A percentile compares a stretch with the other conserved stretches of the same genome.
Evolutionary conservation across 2,113 vertebrate species (phyloP).

Genomic region (Aspiorhynchus laticeps): DNA sequence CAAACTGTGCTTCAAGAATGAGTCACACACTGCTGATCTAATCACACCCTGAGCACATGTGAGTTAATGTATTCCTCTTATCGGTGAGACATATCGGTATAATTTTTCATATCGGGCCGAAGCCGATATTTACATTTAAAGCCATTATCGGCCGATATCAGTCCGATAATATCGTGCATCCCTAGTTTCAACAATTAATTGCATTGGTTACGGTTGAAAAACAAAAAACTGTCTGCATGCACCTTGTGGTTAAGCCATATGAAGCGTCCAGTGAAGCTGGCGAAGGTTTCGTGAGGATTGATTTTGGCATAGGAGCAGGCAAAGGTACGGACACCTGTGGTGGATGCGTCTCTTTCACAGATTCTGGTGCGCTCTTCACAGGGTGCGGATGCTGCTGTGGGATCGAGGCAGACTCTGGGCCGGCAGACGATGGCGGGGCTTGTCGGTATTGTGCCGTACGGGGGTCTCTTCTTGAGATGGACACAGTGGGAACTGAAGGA

Average conservation of each 20-base stretch:
- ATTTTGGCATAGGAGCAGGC: slow-evolving; percentile 79
- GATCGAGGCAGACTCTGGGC: slow-evolving; percentile 22
- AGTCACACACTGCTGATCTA: too few species aligned
- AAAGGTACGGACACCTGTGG: slow-evolving; percentile 58
- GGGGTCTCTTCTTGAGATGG: slow-evolving; percentile 87
- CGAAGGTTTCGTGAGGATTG: slow-evolving; percentile 88
- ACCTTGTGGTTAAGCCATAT: slow-evolving; percentile 79
- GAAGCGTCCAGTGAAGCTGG: slow-evolving; percentile 78
- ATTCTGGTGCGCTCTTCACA: slow-evolving; percentile 55
- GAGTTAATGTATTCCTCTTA: too few species aligned
- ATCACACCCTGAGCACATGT: too few species aligned
- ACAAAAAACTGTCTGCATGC: slow-evolving; percentile 44
- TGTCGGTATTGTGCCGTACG: slow-evolving; percentile 77
- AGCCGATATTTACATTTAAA: too few species aligned
- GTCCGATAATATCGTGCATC: too few species aligned
- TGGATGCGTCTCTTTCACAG: background rate
- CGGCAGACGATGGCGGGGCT: slow-evolving; percentile 3
- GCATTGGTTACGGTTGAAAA: background rate
- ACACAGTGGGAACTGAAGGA: slow-evolving; percentile 78
- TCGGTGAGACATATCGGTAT: too few species aligned
- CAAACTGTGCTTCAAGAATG: too few species aligned
- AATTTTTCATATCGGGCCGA: too few species aligned
- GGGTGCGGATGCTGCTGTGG: slow-evolving; percentile 37
- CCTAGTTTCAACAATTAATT: too few species aligned
- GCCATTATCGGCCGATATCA: too few species aligned